Evolutionary conservation across 2,113 vertebrate genomes (phyloP).

Genomic region (Protobothrops flavoviridis): DNA sequence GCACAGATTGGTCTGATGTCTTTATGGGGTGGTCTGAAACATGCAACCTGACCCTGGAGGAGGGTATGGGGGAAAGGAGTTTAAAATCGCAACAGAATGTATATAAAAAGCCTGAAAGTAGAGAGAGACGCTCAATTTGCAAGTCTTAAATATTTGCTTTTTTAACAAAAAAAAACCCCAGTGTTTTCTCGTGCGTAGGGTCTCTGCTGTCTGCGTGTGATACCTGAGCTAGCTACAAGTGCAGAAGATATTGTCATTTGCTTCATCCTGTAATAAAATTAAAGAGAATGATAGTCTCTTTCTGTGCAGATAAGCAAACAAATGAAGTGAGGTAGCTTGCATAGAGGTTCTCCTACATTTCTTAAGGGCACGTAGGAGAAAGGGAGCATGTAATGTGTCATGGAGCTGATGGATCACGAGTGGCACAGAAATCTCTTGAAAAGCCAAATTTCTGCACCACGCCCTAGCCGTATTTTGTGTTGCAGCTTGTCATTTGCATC

Average conservation of each 20-base stretch:
- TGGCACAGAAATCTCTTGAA: neutral
- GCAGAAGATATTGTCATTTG: neutral
- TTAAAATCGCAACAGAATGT: neutral
- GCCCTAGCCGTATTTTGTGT: neutral
- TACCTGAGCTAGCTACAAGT: neutral
- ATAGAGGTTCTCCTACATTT: too few relatives aligned
- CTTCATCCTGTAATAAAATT: neutral
- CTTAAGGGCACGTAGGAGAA: neutral
- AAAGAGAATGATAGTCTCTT: neutral
- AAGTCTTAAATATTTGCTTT: neutral
- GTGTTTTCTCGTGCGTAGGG: neutral
- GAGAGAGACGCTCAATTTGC: neutral
- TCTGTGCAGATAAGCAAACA: neutral
- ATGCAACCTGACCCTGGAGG: neutral
- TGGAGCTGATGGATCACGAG: neutral
- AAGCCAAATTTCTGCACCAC: neutral
- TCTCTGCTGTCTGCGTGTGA: neutral
- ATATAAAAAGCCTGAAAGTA: neutral
- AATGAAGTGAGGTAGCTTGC: too few relatives aligned
- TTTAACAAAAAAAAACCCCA: neutral
- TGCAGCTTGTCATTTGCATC: neutral
- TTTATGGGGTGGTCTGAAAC: neutral
- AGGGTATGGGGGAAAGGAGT: neutral
- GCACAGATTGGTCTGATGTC: neutral
- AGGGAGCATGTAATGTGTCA: neutral